These are phyloP conservation scores for Isurus oxyrinchus DNA, from an alignment of 2,113 vertebrate genomes.

Conservation along the genomic window DNA sequence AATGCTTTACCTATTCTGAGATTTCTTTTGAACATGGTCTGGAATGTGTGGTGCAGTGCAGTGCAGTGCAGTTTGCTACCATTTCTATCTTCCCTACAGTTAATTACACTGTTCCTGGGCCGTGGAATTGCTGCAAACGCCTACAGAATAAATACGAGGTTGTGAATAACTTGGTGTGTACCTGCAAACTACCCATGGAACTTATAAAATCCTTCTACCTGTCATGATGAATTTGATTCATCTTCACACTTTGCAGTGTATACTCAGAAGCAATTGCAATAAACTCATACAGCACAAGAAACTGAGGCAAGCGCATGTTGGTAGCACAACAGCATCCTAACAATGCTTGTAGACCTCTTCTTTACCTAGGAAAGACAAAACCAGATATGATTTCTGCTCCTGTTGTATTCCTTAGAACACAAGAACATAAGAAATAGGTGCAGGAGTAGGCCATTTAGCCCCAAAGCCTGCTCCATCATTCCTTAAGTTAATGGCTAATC, in stretches of 20 bases:
- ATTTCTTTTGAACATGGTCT: constrained; percentile 6
- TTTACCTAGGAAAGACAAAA: background rate
- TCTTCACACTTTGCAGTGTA: background rate
- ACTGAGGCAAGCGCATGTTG: background rate
- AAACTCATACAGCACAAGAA: background rate
- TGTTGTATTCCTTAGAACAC: no score
- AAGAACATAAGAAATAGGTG: no score
- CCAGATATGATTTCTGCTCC: no score
- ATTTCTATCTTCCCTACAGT: constrained; percentile 20
- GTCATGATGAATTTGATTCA: background rate
- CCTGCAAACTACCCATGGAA: background rate
- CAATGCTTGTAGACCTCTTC: background rate
- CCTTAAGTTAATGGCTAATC: no score
- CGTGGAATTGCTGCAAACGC: constrained; percentile 10
- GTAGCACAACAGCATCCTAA: background rate
- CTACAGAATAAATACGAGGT: constrained; percentile 15
- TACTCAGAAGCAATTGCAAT: background rate
- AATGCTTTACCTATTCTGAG: constrained; percentile 20
- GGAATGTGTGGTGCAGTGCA: background rate
- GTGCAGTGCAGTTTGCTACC: background rate
- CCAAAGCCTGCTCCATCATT: no score
- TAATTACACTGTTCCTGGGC: constrained; percentile 25
- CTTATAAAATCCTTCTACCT: background rate
- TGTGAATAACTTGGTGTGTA: background rate
- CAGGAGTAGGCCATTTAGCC: no score